These are phyloP conservation scores for Proteles cristata DNA, from an alignment of 2,113 vertebrate genomes.

Conservation along the genomic window DNA sequence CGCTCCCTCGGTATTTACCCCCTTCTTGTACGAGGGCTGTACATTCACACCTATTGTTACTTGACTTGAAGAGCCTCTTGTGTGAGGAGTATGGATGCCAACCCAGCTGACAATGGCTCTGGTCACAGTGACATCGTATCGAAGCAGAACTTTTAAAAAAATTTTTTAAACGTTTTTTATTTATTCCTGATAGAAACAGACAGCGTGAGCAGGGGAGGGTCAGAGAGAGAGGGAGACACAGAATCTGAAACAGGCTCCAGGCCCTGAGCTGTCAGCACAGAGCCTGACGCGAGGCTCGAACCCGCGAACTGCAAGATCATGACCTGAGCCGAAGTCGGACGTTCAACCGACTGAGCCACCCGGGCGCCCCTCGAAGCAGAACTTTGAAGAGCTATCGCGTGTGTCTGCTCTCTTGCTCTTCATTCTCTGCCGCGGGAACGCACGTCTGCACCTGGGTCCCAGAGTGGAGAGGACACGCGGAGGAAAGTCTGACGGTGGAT, in stretches of 20 bases:
- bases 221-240: no score
- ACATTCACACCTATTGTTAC: neutral
- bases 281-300: no score
- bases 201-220: no score
- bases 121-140: neutral
- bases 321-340: no score
- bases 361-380: neutral
- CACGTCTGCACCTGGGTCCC: neutral
- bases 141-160: neutral
- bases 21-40: neutral
- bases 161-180: no score
- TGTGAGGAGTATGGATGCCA: neutral
- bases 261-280: no score
- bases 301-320: no score
- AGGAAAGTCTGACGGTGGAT: neutral
- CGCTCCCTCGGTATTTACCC: neutral
- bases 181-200: no score
- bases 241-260: no score
- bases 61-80: neutral
- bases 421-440: neutral
- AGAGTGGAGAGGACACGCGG: neutral
- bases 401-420: neutral
- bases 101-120: neutral
- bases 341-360: no score
- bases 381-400: neutral